Base-by-base conservation (phyloP, 2,888 invertebrate species). In the Xestoiulus laeticollis region DNA sequence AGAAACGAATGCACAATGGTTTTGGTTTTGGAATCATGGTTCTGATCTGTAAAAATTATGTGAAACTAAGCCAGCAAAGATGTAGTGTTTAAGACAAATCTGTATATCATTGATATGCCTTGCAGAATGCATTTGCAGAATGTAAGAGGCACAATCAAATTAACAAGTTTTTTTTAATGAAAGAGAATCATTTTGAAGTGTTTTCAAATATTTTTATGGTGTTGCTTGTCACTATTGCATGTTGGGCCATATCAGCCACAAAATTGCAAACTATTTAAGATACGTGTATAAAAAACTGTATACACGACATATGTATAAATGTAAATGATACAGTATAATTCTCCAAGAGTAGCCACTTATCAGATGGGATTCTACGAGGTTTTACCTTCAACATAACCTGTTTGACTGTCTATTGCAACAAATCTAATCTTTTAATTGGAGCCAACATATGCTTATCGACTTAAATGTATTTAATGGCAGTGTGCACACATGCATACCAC, bases 391-490 rank as follows among this genome's bases (percentile, higher is more conserved):
- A 30, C 30, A 30, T 2, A 78, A 78, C 78, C 78, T 30, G 78
- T 78, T 32, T 30, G 78, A 32, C 78, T 78, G 78, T 30, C 30
- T 78, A 16, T 26, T 78, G 78, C 78, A 16, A 16, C 78, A 78
- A 78, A 78, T 78, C 78, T 78, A 78, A 78, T 78, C 78, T 78
- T 78, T 78, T 78, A 78, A 78, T 78, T 78, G 78, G 78, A 78
- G 30, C 30, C 78, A 78, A 78, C 78, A 78, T 78, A 30, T 78
- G 78, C 78, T 78, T 78, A 78, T 78, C 78, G 78, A 78, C 78
- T 78, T 78, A 78, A 26, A 32, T 78, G 78, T 78, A 78, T 78
- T 78, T 78, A 78, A 78, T 78, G 78, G 78, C 26, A 78, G 78
- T 78, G 78, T 78, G 78, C 78, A 78, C 78, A 78, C 30, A 78